Conservation (phyloP, 2,113 vertebrate genomes). For the Bufo gargarizans region DNA sequence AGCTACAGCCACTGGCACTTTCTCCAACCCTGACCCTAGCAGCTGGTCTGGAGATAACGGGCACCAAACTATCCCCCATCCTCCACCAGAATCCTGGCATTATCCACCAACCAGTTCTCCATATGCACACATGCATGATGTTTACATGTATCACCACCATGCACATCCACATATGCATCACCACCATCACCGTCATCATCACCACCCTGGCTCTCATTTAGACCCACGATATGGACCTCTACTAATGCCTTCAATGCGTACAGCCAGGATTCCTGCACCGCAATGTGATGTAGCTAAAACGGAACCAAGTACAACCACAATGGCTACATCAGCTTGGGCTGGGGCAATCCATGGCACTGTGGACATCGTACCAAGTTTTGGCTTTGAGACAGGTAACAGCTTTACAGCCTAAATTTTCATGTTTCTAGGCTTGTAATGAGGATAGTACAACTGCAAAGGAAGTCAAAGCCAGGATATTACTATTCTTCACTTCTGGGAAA, state of each 20-base stretch:
- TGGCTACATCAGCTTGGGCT: slow-evolving; percentile 82
- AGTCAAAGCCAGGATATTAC: not conserved
- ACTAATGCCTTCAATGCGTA: slow-evolving; percentile 82
- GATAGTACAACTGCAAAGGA: not conserved
- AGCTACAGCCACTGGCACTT: slow-evolving; percentile 77
- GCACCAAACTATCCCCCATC: slow-evolving; percentile 80
- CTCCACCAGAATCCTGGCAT: slow-evolving; percentile 86
- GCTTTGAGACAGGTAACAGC: slow-evolving; percentile 87
- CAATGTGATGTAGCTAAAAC: slow-evolving; percentile 81
- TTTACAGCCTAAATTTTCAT: slow-evolving; percentile 21
- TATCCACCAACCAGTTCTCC: slow-evolving; percentile 86
- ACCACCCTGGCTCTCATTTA: slow-evolving; percentile 73
- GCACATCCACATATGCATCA: slow-evolving; percentile 76
- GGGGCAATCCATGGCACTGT: slow-evolving; percentile 88
- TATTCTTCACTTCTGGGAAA: not conserved
- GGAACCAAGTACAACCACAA: slow-evolving; percentile 76
- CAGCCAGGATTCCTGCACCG: slow-evolving; percentile 79
- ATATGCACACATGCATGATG: slow-evolving; percentile 88
- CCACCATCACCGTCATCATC: slow-evolving; percentile 75
- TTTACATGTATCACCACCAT: slow-evolving; percentile 86
- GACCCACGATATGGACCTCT: slow-evolving; percentile 88
- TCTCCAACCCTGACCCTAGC: slow-evolving; percentile 79
- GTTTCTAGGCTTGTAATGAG: not conserved
- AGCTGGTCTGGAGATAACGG: slow-evolving; percentile 87
- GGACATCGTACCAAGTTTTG: slow-evolving; percentile 81